Evolutionary conservation across 2,113 vertebrate genomes (phyloP).

Genomic region (Mionectes macconnelli): DNA sequence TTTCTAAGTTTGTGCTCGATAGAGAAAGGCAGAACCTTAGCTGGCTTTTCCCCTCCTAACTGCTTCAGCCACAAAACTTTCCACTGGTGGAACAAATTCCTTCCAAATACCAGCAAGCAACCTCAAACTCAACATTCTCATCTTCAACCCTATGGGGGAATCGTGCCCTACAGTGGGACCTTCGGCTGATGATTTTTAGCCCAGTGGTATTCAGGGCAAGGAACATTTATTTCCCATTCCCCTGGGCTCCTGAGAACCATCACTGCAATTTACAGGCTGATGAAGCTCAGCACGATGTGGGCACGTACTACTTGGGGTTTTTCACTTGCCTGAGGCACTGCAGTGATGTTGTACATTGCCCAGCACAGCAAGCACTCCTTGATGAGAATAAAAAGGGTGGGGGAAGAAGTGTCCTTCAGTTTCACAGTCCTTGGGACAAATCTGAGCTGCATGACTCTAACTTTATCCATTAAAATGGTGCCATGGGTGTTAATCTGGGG

Average conservation of each 20-base stretch:
- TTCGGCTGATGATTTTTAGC: rapidly evolving
- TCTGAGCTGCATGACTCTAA: background rate
- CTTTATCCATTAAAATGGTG: background rate
- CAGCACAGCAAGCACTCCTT: background rate
- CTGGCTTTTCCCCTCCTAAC: background rate
- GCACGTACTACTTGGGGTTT: background rate
- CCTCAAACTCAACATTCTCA: background rate
- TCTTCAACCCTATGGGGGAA: background rate
- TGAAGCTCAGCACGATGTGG: rapidly evolving
- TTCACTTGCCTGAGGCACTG: background rate
- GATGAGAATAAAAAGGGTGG: background rate
- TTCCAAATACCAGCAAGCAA: background rate
- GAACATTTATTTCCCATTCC: background rate
- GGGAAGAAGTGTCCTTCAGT: background rate
- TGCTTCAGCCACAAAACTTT: constrained; percentile 7
- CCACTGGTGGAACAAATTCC: constrained; percentile 5
- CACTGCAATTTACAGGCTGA: background rate
- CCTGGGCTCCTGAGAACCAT: background rate
- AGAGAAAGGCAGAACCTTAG: background rate
- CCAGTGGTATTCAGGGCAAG: background rate
- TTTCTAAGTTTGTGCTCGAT: constrained; percentile 5
- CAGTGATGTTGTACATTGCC: background rate
- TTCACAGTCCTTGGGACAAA: background rate
- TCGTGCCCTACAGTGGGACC: rapidly evolving
- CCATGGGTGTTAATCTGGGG: background rate